phyloP scores from a whole-genome alignment of 2,888 invertebrate genomes.

The Rhamphomyia laevipes region DNA sequence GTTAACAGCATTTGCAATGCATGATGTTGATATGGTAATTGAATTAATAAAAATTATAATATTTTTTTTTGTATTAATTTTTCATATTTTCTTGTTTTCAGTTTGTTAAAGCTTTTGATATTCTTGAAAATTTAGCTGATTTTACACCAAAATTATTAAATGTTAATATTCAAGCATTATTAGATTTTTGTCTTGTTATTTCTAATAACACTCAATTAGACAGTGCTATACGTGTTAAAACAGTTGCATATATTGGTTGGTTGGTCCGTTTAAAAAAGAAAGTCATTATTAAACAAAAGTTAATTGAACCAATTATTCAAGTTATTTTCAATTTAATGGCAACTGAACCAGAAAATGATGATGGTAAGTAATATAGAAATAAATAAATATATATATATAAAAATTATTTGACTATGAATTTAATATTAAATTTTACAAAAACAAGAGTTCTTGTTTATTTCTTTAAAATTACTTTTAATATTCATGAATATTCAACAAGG shows the following conservation, averaged over 20 bases:
- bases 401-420: not conserved
- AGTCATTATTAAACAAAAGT: slow-evolving; percentile 52
- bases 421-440: not conserved
- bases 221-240: slow-evolving; percentile 52
- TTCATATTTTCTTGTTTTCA: slow-evolving; percentile 11
- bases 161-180: slow-evolving; percentile 49
- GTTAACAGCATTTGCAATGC: slow-evolving; percentile 44
- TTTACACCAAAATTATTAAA: slow-evolving; percentile 31
- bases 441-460: too few relatives aligned
- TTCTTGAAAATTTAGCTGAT: slow-evolving; percentile 33
- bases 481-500: too few relatives aligned
- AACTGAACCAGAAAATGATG: slow-evolving; percentile 46
- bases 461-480: not conserved
- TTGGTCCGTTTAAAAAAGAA: slow-evolving; percentile 60
- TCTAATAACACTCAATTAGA: slow-evolving; percentile 45
- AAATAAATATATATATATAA: too few relatives aligned
- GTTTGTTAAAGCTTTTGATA: slow-evolving; percentile 32
- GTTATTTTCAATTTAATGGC: slow-evolving; percentile 60
- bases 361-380: too few relatives aligned
- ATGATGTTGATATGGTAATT: slow-evolving; percentile 41
- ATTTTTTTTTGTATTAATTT: not conserved
- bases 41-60: not conserved
- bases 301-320: slow-evolving; percentile 54
- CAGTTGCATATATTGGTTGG: slow-evolving; percentile 53
- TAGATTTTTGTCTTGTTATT: slow-evolving; percentile 54